These are phyloP conservation scores for Paratrypauchen microcephalus DNA, from an alignment of 2,797 vertebrate genomes.

Conservation along the genomic window DNA sequence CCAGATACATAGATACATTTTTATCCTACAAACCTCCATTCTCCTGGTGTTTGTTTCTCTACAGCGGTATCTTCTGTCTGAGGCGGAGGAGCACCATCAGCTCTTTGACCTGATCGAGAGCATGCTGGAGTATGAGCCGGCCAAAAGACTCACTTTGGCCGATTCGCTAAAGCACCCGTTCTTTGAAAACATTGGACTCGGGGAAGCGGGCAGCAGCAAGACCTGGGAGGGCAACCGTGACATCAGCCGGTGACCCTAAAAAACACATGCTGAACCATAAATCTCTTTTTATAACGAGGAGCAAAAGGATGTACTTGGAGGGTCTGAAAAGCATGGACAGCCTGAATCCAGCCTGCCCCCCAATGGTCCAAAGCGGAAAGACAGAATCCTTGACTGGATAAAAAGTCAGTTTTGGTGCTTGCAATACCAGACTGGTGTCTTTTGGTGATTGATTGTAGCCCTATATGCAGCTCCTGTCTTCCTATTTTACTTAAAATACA, in stretches of 20 bases:
- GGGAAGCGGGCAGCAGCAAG: slow-evolving; percentile 72
- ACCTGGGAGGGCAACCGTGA: slow-evolving; percentile 94
- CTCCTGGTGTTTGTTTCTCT: background rate
- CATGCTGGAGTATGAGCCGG: slow-evolving; percentile 96
- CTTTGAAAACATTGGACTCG: slow-evolving; percentile 71
- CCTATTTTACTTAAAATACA: slow-evolving; percentile 48
- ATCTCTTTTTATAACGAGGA: slow-evolving; percentile 40
- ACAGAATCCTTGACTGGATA: slow-evolving; percentile 23
- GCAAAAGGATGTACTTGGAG: slow-evolving; percentile 33
- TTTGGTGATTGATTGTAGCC: slow-evolving; percentile 39
- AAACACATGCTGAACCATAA: slow-evolving; percentile 46
- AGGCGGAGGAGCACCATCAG: slow-evolving; percentile 94
- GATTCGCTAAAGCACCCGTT: slow-evolving; percentile 93
- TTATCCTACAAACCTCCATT: background rate
- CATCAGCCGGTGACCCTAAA: slow-evolving; percentile 93
- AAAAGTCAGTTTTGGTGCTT: slow-evolving; percentile 26
- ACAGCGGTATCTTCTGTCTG: slow-evolving; percentile 91
- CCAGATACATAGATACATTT: background rate
- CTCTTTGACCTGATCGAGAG: slow-evolving; percentile 94
- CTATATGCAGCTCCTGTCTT: slow-evolving; percentile 67
- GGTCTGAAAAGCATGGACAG: slow-evolving; percentile 54
- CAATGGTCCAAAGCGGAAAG: slow-evolving; percentile 34
- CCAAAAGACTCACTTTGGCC: slow-evolving; percentile 84
- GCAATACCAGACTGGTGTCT: slow-evolving; percentile 20
- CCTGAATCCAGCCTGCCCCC: slow-evolving; percentile 20